phyloP scores from a whole-genome alignment of 2,797 vertebrate genomes.

The Hydrophis major region DNA sequence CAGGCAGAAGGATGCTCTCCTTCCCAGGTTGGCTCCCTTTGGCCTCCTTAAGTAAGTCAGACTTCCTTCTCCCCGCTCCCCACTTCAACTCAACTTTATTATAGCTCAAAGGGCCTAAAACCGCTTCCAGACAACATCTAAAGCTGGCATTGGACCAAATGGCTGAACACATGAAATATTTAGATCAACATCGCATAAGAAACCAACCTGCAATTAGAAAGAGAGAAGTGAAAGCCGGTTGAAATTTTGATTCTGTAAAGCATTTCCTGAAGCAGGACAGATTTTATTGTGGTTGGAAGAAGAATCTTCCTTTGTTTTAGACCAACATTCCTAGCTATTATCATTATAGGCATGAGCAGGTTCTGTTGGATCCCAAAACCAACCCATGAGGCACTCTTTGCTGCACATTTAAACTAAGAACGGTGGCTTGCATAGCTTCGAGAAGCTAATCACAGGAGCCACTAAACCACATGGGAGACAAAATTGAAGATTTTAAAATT shows the following conservation, averaged over 20 bases:
- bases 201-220: background rate
- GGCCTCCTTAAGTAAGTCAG: background rate
- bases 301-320: background rate
- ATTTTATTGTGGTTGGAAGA: background rate
- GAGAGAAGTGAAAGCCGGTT: background rate
- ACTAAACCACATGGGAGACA: background rate
- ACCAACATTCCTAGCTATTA: background rate
- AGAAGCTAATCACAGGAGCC: background rate
- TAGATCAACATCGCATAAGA: background rate
- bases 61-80: background rate
- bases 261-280: background rate
- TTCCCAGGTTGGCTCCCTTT: rapidly evolving
- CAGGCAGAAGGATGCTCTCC: background rate
- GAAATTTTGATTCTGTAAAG: background rate
- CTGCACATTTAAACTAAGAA: background rate
- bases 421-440: background rate
- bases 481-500: background rate
- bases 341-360: rapidly evolving
- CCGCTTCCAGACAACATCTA: background rate
- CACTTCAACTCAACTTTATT: background rate
- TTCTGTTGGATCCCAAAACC: background rate
- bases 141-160: background rate
- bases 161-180: background rate
- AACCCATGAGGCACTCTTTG: background rate
- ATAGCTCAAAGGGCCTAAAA: background rate